These are phyloP conservation scores for Anser cygnoides DNA, from an alignment of 2,113 vertebrate species.

Conservation along the genomic window DNA sequence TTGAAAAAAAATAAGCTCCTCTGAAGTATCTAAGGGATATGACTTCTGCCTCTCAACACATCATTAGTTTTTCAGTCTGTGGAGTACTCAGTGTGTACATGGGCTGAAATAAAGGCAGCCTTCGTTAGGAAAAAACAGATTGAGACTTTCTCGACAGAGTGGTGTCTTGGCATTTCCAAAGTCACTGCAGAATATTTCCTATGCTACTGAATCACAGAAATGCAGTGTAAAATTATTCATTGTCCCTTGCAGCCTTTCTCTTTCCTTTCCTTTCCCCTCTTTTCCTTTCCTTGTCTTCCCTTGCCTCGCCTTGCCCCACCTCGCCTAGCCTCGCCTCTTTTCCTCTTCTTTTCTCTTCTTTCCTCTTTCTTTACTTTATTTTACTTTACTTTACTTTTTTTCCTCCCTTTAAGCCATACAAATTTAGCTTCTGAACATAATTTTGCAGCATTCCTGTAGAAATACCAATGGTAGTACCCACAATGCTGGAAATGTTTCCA, in stretches of 20 bases:
- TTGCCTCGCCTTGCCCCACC: too few species aligned
- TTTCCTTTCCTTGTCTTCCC: too few species aligned
- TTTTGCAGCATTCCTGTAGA: background rate
- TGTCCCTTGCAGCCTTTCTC: background rate
- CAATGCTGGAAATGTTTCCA: background rate
- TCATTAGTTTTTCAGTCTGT: background rate
- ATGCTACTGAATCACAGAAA: background rate
- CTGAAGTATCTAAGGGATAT: background rate
- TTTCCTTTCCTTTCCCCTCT: background rate
- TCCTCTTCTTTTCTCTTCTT: too few species aligned
- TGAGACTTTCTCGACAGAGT: background rate
- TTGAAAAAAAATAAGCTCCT: background rate
- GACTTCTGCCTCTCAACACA: background rate
- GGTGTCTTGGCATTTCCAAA: background rate
- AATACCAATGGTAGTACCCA: background rate
- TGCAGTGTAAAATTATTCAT: background rate
- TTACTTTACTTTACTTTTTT: background rate
- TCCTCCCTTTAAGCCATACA: background rate
- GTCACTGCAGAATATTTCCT: background rate
- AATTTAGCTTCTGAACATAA: background rate
- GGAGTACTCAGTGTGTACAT: rapidly evolving
- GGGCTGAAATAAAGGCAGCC: background rate
- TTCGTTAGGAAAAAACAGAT: background rate
- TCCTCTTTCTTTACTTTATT: too few species aligned
- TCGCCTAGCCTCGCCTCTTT: too few species aligned